Evolutionary conservation across 2,888 invertebrate genomes (phyloP), one percentile per base, ranked within the genome.

Genomic region (Chrysodeixis includens): DNA sequence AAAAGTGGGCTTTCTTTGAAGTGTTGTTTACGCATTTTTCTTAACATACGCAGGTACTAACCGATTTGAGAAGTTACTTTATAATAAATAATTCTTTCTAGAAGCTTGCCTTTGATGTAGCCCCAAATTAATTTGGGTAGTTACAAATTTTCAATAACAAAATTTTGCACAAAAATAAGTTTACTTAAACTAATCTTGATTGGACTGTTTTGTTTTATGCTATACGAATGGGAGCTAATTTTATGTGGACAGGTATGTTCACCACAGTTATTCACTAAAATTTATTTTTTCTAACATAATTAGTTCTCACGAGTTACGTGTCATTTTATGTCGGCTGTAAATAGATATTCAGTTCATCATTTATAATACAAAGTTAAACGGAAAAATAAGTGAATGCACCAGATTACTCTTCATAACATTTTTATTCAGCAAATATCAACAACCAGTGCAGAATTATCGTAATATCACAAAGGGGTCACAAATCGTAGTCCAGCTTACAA

Each of bases 401-500:
- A 7, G 60, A 26, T 59, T 61, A 63, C 55, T 66, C 40, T 74
- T 73, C 66, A 69, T 60, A 76, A 71, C 46, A 63, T 65, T 9
- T 70, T 71, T 74, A 69, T 58, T 71, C 59, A 53, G 20, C 16
- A 55, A 62, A 57, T 51, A 62, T 73, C 49, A 63, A 60, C 30
- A 65, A 66, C 60, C 62, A 63, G 65, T 63, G 22, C 60, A 57
- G 56, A 61, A 62, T 75, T 84, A 82, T 86, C 76, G 73, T 83
- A 84, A 74, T 88, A 86, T 87, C 87, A 88, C 85, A 85, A 73
- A 70, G 57, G 67, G 61, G 53, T 62, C 57, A 52, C 54, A 69
- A 55, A 32, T n/a, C 12, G 49, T 52, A 49, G 20, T 54, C 40
- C 53, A 26, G 16, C 46, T 87, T 80, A 88, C 63, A 84, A 65